Conservation (phyloP, 2,888 invertebrate genomes). For the Pseudococcus jackbeardsleyi region DNA sequence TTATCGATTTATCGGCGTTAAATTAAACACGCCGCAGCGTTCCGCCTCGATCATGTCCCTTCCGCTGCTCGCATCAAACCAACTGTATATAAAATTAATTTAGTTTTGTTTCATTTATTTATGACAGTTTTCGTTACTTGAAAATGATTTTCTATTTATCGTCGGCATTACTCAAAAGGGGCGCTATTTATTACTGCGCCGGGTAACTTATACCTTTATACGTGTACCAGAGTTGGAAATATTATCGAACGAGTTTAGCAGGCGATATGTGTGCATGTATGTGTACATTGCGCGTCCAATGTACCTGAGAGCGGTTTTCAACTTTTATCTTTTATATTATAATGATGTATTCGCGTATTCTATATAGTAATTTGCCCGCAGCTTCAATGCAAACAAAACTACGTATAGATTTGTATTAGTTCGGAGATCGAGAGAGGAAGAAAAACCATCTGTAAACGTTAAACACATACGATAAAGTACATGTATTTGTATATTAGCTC, state of each 20-base stretch:
- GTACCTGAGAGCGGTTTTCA: slow-evolving; percentile 56
- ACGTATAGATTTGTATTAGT: not conserved
- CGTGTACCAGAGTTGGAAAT: slow-evolving; percentile 23
- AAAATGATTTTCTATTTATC: slow-evolving; percentile 63
- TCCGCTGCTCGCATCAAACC: not conserved
- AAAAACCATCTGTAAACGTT: not conserved
- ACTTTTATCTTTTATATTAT: slow-evolving; percentile 58
- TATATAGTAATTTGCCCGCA: slow-evolving; percentile 36
- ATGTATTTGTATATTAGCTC: not conserved
- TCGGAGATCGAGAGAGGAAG: not conserved
- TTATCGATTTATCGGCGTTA: slow-evolving; percentile 61
- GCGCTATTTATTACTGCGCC: slow-evolving; percentile 61
- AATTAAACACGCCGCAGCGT: slow-evolving; percentile 36
- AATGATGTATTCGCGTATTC: slow-evolving; percentile 47
- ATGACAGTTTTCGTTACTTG: slow-evolving; percentile 63
- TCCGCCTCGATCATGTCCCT: not conserved
- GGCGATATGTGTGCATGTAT: not conserved
- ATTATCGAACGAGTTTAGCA: slow-evolving; percentile 55
- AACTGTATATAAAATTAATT: slow-evolving; percentile 58
- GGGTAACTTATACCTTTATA: not conserved
- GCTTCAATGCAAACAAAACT: slow-evolving; percentile 17
- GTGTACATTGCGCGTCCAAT: slow-evolving; percentile 47
- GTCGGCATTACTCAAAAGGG: slow-evolving; percentile 61
- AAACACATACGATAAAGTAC: slow-evolving; percentile 12
- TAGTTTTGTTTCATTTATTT: slow-evolving; percentile 63